phyloP scores from a whole-genome alignment of 2,888 invertebrate species.

The Leucophenga montana region DNA sequence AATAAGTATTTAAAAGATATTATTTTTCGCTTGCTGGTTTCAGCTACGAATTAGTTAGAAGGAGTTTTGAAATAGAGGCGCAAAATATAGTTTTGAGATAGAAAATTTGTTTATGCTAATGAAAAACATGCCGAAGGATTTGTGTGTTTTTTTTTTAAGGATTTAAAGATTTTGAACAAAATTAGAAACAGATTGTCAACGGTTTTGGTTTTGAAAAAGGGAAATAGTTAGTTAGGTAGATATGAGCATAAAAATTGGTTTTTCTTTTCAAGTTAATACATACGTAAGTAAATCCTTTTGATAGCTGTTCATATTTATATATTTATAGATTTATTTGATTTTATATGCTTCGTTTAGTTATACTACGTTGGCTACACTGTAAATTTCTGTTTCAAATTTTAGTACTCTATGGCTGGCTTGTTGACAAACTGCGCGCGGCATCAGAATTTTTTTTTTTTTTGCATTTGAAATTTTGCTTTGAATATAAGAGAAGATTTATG shows the following conservation, averaged over 20 bases:
- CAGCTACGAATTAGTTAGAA: too few species aligned
- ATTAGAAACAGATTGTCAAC: constrained; percentile 17
- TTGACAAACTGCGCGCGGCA: constrained; percentile 72
- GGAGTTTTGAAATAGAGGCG: too few species aligned
- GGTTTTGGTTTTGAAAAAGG: not conserved
- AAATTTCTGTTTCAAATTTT: constrained; percentile 37
- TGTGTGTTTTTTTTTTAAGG: not conserved
- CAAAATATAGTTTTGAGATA: too few species aligned
- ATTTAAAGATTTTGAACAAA: not conserved
- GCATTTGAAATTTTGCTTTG: constrained; percentile 58
- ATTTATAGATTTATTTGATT: constrained; percentile 24
- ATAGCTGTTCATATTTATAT: constrained; percentile 40
- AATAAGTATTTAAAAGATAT: too few species aligned
- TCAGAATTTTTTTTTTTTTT: constrained; percentile 67
- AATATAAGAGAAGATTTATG: constrained; percentile 52
- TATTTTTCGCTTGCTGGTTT: too few species aligned
- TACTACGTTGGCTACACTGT: constrained; percentile 32
- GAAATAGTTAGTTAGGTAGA: not conserved
- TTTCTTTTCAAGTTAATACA: constrained; percentile 8
- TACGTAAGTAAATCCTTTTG: constrained; percentile 6
- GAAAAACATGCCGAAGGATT: not conserved
- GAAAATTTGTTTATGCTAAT: too few species aligned
- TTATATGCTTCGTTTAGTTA: constrained; percentile 22
- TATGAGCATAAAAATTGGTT: not conserved
- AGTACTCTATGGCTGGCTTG: constrained; percentile 56